Percentiles rank a stretch among this genome's conserved stretches.
phyloP scores from a whole-genome alignment of 2,113 vertebrate species.

The Geothlypis trichas region DNA sequence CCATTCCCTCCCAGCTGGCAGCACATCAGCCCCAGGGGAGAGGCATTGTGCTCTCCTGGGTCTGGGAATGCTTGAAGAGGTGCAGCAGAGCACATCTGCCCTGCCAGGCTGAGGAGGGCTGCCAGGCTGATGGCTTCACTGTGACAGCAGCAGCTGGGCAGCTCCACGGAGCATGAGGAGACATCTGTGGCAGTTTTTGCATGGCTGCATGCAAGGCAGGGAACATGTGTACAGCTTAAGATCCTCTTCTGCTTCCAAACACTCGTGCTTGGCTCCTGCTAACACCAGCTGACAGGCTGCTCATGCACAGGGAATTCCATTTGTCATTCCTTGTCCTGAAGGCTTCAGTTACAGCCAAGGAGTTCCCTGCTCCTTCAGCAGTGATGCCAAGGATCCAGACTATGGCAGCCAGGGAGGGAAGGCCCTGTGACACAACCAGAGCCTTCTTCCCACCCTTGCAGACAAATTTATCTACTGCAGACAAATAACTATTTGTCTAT shows the following conservation, averaged over 20 bases:
- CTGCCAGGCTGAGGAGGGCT: neutral
- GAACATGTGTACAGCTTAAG: neutral
- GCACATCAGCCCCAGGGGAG: neutral
- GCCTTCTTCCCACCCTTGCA: neutral
- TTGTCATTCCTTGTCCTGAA: constrained; percentile 25
- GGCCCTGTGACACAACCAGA: neutral
- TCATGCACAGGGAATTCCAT: neutral
- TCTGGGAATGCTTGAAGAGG: neutral
- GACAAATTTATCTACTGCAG: neutral
- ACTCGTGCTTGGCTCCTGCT: neutral
- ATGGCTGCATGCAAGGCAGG: neutral
- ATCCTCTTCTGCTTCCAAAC: neutral
- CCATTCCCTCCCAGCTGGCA: neutral
- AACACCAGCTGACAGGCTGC: constrained; percentile 21
- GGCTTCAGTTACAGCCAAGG: neutral
- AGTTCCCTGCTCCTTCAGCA: neutral
- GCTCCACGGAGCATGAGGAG: neutral
- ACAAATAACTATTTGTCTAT: too few species aligned
- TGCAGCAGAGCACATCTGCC: neutral
- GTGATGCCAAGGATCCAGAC: neutral
- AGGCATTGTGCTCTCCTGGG: neutral
- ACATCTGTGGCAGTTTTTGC: neutral
- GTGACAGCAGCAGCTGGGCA: neutral
- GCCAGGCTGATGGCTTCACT: neutral
- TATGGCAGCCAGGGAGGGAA: neutral